phyloP scores from a whole-genome alignment of 2,797 vertebrate genomes.

The Takifugu rubripes region DNA sequence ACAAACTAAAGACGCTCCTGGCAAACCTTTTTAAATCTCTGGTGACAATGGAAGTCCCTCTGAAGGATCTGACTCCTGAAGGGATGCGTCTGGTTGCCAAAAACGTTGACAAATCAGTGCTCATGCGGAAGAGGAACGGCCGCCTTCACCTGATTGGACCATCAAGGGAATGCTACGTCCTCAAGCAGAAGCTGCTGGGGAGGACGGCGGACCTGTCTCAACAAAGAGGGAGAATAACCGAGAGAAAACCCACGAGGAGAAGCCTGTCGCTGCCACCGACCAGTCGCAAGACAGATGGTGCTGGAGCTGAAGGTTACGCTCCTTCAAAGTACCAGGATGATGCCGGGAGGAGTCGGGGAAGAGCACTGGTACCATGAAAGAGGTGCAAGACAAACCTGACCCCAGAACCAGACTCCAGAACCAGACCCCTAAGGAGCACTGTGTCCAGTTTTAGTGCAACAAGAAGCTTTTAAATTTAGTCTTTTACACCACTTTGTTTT shows the following conservation, averaged over 20 bases:
- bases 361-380: no score
- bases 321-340: conserved; percentile 6
- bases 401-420: no score
- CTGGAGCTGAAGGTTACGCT: conserved; percentile 8
- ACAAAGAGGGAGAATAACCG: conserved; percentile 9
- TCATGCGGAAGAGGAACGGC: conserved; percentile 6
- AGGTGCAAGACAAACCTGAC: no score
- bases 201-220: fast-evolving
- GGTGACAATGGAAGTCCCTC: conserved; percentile 58
- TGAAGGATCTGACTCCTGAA: conserved; percentile 1
- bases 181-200: conserved; percentile 56
- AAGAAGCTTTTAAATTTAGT: no score
- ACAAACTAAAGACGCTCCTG: conserved; percentile 37
- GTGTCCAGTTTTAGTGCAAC: no score
- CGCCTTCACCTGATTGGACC: conserved; percentile 63
- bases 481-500: no score
- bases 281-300: background rate
- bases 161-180: conserved; percentile 33
- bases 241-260: conserved; percentile 4
- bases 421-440: no score
- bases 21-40: conserved; percentile 11
- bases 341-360: no score
- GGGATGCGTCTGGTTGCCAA: background rate
- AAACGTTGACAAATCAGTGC: conserved; percentile 15
- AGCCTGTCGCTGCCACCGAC: conserved; percentile 53